These are phyloP conservation scores for Phalacrocorax carbo DNA, from an alignment of 2,113 vertebrate genomes.

Conservation along the genomic window DNA sequence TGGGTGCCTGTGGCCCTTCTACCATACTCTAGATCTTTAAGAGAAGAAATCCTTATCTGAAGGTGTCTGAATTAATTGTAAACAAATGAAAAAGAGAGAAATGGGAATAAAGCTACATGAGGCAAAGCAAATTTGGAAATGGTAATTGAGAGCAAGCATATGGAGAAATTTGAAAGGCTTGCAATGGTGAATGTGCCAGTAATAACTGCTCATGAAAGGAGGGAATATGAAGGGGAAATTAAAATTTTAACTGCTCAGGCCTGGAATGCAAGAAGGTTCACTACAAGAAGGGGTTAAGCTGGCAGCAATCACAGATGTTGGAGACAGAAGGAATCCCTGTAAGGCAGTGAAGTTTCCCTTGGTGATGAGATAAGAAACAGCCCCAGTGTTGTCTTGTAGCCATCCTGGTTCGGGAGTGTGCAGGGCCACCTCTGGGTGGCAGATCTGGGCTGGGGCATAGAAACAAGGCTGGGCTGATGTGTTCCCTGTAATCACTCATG, in stretches of 20 bases:
- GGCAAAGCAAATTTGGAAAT: neutral
- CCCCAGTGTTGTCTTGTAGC: neutral
- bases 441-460: neutral
- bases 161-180: neutral
- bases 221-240: neutral
- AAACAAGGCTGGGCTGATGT: neutral
- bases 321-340: neutral
- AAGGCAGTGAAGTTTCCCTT: neutral
- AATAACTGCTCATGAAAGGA: neutral
- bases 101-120: neutral
- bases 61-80: neutral
- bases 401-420: neutral
- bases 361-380: neutral
- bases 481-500: neutral
- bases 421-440: neutral
- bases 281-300: neutral
- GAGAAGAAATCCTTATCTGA: neutral
- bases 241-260: neutral
- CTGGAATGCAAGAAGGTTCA: neutral
- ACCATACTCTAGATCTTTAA: neutral
- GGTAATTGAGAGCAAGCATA: neutral
- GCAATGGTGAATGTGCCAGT: neutral
- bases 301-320: neutral
- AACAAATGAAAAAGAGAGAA: neutral
- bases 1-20: neutral